Evolutionary conservation across 1,140 invertebrate genomes (phyloP).

Genomic region (Archivesica marissinica): DNA sequence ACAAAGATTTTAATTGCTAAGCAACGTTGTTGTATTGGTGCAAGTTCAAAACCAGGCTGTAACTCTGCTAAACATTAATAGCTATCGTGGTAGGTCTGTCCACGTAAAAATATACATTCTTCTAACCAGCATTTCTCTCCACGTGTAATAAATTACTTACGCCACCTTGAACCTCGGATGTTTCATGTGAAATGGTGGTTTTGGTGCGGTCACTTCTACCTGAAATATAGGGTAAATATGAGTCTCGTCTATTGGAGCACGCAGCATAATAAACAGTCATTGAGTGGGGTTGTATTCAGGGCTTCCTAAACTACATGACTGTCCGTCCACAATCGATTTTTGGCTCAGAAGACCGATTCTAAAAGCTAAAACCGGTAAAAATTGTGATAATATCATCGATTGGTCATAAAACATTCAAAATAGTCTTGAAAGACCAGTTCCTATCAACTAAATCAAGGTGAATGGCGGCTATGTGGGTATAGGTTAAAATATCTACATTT

Average conservation of each 20-base stretch:
- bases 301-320: no score
- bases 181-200: constrained; percentile 55
- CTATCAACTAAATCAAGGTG: no score
- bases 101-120: not conserved
- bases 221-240: constrained; percentile 7
- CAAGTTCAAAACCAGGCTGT: no score
- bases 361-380: not conserved
- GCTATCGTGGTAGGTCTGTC: not conserved
- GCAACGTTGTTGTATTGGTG: not conserved
- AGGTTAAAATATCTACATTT: no score
- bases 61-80: not conserved
- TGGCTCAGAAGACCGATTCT: not conserved
- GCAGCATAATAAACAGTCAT: no score
- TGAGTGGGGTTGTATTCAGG: no score
- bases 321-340: not conserved
- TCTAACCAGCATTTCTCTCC: not conserved
- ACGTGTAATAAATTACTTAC: constrained; percentile 18
- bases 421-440: no score
- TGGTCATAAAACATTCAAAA: no score
- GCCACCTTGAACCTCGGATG: constrained; percentile 21
- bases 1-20: not conserved
- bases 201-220: constrained; percentile 38
- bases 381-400: not conserved
- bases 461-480: no score
- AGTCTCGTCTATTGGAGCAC: not conserved